phyloP scores from a whole-genome alignment of 2,113 vertebrate species.

The Aptenodytes patagonicus region DNA sequence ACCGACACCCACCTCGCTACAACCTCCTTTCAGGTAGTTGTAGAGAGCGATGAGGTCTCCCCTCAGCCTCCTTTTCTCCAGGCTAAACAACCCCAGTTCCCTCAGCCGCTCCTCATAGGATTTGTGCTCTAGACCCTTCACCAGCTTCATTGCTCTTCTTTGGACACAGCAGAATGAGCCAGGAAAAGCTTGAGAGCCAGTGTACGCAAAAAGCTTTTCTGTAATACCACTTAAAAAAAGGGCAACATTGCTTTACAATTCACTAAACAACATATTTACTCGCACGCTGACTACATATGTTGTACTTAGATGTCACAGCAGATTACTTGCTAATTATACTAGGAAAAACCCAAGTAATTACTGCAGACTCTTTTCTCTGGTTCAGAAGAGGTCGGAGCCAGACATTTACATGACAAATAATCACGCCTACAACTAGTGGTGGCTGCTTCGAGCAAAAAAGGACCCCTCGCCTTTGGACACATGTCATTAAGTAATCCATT shows the following conservation, averaged over 20 bases:
- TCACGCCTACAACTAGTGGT: background rate
- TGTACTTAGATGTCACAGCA: conserved; percentile 47
- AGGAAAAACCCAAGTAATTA: conserved; percentile 57
- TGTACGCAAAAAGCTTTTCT: background rate
- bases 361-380: background rate
- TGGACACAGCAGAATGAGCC: background rate
- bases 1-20: background rate
- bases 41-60: accelerated
- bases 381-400: background rate
- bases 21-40: background rate
- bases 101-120: too few relatives aligned
- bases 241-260: background rate
- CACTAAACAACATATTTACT: conserved; percentile 25
- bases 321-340: conserved; percentile 57
- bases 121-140: background rate
- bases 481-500: background rate
- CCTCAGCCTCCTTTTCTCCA: background rate
- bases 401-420: conserved; percentile 45
- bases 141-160: accelerated
- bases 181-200: background rate
- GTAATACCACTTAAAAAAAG: background rate
- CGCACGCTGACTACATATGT: background rate
- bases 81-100: background rate
- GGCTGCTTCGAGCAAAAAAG: background rate
- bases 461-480: background rate